A percentile compares a stretch with the other conserved stretches of the same genome.
phyloP scores from a whole-genome alignment of 1,140 invertebrate genomes.

The Adoxophyes honmai region DNA sequence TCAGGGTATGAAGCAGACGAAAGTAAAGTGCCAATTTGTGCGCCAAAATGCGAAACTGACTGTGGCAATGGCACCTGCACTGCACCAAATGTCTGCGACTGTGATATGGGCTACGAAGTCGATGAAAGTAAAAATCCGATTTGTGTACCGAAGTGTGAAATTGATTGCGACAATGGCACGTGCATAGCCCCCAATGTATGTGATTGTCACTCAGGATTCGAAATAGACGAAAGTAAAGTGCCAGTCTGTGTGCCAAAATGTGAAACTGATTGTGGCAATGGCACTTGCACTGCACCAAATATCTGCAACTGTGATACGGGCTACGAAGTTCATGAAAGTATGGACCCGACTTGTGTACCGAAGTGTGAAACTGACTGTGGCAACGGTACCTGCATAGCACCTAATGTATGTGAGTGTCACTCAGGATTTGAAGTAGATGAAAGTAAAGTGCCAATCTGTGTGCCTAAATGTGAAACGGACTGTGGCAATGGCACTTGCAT shows the following conservation, averaged over 20 bases:
- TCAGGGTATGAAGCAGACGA: conserved; percentile 36
- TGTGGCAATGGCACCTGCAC: conserved; percentile 76
- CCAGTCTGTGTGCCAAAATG: conserved; percentile 36
- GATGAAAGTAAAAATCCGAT: conserved; percentile 38
- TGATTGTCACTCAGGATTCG: conserved; percentile 30
- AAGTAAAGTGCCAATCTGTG: conserved; percentile 37
- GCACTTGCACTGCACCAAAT: conserved; percentile 32
- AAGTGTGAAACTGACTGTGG: conserved; percentile 52
- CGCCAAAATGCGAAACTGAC: conserved; percentile 29
- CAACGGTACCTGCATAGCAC: conserved; percentile 66
- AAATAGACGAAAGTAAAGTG: conserved; percentile 17
- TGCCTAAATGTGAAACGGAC: conserved; percentile 75
- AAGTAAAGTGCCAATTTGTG: conserved; percentile 18
- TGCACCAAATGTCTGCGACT: conserved; percentile 74
- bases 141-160: conserved; percentile 59
- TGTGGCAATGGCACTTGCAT: conserved; percentile 70
- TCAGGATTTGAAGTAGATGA: conserved; percentile 19
- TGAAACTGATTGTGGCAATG: conserved; percentile 28
- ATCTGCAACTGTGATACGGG: conserved; percentile 20
- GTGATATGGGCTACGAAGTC: conserved; percentile 55
- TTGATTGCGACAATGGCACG: conserved; percentile 51
- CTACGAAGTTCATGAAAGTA: background rate
- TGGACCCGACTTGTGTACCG: conserved; percentile 51
- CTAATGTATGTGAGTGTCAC: conserved; percentile 52
- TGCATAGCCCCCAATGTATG: conserved; percentile 69